Evolutionary conservation across 2,113 vertebrate species (phyloP).

Genomic region (human): DNA sequence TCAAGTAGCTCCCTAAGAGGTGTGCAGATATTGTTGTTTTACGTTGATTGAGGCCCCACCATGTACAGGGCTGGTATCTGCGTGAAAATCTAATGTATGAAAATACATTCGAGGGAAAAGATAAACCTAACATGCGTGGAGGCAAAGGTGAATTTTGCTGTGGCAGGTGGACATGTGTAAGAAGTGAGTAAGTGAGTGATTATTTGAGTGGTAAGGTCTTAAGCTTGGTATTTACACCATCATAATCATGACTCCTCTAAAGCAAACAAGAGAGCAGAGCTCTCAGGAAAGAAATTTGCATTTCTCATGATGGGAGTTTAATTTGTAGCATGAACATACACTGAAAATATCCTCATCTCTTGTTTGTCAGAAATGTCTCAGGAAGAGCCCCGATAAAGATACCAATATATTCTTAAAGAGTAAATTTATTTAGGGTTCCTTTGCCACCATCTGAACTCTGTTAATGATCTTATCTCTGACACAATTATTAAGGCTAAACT

Average conservation of each 20-base stretch:
- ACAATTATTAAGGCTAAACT: neutral
- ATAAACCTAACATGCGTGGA: neutral
- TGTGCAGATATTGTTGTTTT: conserved; percentile 62
- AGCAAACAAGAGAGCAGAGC: neutral
- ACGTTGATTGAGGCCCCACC: conserved; percentile 47
- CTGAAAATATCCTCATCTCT: neutral
- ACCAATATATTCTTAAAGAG: neutral
- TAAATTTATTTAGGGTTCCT: neutral
- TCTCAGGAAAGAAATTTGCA: neutral
- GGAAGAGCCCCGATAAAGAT: neutral
- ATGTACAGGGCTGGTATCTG: neutral
- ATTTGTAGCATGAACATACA: neutral
- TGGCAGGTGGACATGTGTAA: neutral
- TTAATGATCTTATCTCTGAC: neutral
- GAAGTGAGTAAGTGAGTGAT: neutral
- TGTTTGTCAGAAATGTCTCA: neutral
- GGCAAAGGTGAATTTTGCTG: neutral
- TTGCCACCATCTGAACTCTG: neutral
- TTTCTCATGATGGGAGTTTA: neutral
- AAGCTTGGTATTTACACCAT: neutral
- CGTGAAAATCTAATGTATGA: conserved; percentile 59
- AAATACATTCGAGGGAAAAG: neutral
- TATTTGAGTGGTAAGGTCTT: conserved; percentile 6
- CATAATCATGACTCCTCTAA: neutral
- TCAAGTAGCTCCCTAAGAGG: conserved; percentile 65